Conservation (phyloP, 1,140 invertebrate genomes). For the Drosophila pachea region DNA sequence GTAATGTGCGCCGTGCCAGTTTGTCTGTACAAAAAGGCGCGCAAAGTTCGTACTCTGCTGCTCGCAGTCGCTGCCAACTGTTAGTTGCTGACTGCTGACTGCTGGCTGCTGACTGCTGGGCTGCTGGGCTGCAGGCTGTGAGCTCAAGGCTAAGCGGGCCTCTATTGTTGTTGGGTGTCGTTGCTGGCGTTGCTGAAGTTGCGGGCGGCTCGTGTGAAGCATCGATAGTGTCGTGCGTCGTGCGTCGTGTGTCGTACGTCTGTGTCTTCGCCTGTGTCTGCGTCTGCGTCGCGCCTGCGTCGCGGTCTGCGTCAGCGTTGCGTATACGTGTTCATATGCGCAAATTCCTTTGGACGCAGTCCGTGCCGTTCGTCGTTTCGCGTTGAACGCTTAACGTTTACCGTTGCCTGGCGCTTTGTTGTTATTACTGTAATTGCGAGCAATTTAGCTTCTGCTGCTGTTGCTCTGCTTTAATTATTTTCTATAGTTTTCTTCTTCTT, state of each 20-base stretch:
- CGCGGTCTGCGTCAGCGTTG: too few species aligned
- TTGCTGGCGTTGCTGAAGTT: slow-evolving; percentile 10
- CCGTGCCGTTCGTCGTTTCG: slow-evolving; percentile 39
- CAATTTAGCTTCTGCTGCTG: slow-evolving; percentile 6
- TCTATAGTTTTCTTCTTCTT: neutral
- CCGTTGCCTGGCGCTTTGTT: slow-evolving; percentile 18
- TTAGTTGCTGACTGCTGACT: slow-evolving; percentile 16
- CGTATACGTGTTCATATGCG: slow-evolving; percentile 68
- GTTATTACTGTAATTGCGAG: slow-evolving; percentile 25
- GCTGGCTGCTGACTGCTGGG: neutral
- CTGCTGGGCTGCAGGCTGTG: slow-evolving; percentile 20
- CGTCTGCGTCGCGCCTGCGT: slow-evolving; percentile 40
- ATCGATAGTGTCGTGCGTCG: slow-evolving; percentile 15
- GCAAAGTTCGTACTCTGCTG: slow-evolving; percentile 25
- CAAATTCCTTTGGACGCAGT: slow-evolving; percentile 63
- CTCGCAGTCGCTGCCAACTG: slow-evolving; percentile 17
- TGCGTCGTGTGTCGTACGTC: slow-evolving; percentile 24
- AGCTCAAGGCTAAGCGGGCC: slow-evolving; percentile 58
- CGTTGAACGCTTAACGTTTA: slow-evolving; percentile 1
- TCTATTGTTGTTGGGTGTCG: slow-evolving; percentile 24
- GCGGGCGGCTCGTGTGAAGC: slow-evolving; percentile 19
- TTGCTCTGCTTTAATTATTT: slow-evolving; percentile 45
- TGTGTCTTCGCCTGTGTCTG: slow-evolving; percentile 38
- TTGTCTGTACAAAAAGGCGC: slow-evolving; percentile 29
- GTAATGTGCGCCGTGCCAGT: slow-evolving; percentile 25